Conservation (phyloP, 2,888 invertebrate genomes). For the Macroteleia sp. region DNA sequence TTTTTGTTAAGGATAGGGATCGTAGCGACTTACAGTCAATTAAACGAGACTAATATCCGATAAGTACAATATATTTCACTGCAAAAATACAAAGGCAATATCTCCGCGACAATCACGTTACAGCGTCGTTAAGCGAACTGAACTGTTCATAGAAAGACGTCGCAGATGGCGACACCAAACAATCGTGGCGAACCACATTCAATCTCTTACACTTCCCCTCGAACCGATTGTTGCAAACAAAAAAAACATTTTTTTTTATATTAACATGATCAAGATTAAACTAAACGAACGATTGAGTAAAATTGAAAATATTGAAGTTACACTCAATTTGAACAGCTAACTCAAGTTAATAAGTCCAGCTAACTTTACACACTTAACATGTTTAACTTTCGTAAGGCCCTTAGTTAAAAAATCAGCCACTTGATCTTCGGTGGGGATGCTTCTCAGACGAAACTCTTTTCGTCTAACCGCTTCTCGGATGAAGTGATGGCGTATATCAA, state of each 20-base stretch:
- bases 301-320: neutral
- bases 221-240: neutral
- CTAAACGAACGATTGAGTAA: neutral
- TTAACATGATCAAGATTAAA: neutral
- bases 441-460: neutral
- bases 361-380: neutral
- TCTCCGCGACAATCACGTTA: neutral
- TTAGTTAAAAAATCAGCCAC: constrained; percentile 55
- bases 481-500: constrained; percentile 47
- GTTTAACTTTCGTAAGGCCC: constrained; percentile 6
- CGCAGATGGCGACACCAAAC: neutral
- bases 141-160: neutral
- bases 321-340: neutral
- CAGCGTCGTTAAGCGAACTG: neutral
- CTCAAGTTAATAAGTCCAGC: neutral
- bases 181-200: neutral
- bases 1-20: constrained; percentile 14
- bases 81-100: neutral
- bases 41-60: neutral
- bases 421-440: constrained; percentile 29
- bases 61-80: neutral
- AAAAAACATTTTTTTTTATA: neutral
- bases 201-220: neutral
- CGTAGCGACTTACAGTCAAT: neutral
- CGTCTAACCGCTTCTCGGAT: constrained; percentile 23